Conservation (phyloP, 2,888 invertebrate genomes). For the Noctuana brunneofusca region DNA sequence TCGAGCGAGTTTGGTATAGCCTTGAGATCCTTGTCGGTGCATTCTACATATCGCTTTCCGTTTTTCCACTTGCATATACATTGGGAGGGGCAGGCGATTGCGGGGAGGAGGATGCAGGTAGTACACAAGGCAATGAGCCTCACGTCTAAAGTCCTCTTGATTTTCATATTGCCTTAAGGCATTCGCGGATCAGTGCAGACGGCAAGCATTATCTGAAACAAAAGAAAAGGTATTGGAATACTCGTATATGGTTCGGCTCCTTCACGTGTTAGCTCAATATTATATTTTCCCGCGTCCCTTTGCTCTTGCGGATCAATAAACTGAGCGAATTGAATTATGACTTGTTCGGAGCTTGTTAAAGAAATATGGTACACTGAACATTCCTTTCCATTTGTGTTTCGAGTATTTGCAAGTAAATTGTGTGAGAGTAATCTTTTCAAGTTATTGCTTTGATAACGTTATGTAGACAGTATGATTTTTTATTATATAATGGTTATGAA, state of each 20-base stretch:
- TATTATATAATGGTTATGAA: too few relatives aligned
- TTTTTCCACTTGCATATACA: conserved; percentile 96
- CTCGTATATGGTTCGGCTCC: conserved; percentile 18
- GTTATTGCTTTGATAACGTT: conserved; percentile 16
- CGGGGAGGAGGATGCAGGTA: conserved; percentile 70
- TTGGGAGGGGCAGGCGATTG: conserved; percentile 87
- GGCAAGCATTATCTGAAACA: conserved; percentile 75
- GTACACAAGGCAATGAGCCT: conserved; percentile 76
- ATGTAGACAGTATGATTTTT: conserved; percentile 3
- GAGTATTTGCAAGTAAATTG: conserved; percentile 33
- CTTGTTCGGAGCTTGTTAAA: conserved; percentile 34
- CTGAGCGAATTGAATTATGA: conserved; percentile 39
- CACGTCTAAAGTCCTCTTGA: conserved; percentile 64
- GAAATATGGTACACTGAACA: conserved; percentile 34
- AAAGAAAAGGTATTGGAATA: conserved; percentile 45
- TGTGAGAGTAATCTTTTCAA: conserved; percentile 30
- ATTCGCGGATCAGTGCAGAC: conserved; percentile 51
- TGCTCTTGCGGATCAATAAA: conserved; percentile 42
- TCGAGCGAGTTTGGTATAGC: conserved; percentile 91
- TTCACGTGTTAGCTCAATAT: conserved; percentile 35
- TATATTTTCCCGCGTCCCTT: conserved; percentile 38
- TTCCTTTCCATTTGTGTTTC: conserved; percentile 26
- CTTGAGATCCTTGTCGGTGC: conserved; percentile 89
- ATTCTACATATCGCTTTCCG: conserved; percentile 95
- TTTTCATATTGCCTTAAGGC: conserved; percentile 75